Conservation (phyloP, 2,888 invertebrate species). For the Eupithecia dodoneata region DNA sequence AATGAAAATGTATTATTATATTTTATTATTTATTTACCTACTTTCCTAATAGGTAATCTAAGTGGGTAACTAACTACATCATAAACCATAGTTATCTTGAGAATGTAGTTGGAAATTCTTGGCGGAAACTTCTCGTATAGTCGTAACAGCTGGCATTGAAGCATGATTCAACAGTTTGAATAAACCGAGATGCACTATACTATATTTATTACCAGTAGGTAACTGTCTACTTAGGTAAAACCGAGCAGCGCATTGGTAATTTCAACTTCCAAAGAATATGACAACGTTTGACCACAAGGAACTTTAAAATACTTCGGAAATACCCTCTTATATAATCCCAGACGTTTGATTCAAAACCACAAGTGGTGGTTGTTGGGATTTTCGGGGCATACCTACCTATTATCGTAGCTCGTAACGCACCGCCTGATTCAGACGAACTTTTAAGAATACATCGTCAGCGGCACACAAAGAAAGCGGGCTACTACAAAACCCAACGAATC, state of each 20-base stretch:
- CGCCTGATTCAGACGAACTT: background rate
- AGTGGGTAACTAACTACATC: background rate
- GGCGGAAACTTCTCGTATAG: background rate
- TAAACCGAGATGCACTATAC: conserved; percentile 2
- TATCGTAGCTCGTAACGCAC: background rate
- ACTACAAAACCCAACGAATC: background rate
- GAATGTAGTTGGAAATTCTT: background rate
- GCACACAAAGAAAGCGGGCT: background rate
- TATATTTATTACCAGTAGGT: background rate
- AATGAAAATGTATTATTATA: too few species aligned
- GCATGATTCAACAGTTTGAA: conserved; percentile 9
- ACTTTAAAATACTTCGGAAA: background rate
- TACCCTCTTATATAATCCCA: background rate
- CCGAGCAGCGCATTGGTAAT: background rate
- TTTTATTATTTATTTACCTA: background rate
- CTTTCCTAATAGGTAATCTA: background rate
- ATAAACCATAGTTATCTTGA: background rate
- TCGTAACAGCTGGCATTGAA: background rate
- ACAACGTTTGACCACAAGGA: background rate
- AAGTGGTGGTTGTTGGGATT: background rate
- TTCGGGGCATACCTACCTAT: background rate
- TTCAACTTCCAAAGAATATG: background rate
- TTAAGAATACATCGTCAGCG: background rate
- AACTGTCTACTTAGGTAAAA: background rate
- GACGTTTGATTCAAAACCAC: background rate